Evolutionary conservation across 2,888 invertebrate species (phyloP).

Genomic region (Pocota personata): DNA sequence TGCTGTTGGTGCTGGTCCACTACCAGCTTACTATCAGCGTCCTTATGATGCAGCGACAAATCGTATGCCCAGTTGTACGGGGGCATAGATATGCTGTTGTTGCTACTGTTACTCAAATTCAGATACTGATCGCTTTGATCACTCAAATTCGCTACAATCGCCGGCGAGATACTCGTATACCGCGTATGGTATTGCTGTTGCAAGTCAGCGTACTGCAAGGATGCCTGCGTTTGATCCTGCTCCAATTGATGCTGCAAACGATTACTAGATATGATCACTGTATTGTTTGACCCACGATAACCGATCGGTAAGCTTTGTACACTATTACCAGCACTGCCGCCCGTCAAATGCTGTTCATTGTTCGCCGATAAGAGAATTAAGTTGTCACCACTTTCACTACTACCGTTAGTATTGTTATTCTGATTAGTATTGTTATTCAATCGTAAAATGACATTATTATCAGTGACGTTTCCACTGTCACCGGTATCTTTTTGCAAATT

Average conservation of each 20-base stretch:
- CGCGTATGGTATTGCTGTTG: conserved; percentile 57
- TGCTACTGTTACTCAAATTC: conserved; percentile 75
- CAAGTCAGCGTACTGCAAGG: conserved; percentile 40
- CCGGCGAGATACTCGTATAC: conserved; percentile 63
- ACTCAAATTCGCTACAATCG: conserved; percentile 45
- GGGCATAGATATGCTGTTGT: conserved; percentile 75
- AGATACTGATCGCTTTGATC: conserved; percentile 76
- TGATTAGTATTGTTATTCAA: conserved; percentile 66
- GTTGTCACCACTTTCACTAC: conserved; percentile 66
- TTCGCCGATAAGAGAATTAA: conserved; percentile 67
- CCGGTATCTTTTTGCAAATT: conserved; percentile 67
- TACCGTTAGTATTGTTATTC: conserved; percentile 33
- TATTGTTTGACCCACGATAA: conserved; percentile 81
- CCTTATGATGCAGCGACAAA: conserved; percentile 76
- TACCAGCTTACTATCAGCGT: conserved; percentile 70
- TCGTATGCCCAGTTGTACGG: conserved; percentile 78
- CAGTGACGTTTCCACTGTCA: conserved; percentile 59
- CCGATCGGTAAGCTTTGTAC: conserved; percentile 77
- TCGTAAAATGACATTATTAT: conserved; percentile 57
- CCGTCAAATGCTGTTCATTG: conserved; percentile 43
- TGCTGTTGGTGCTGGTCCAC: conserved; percentile 48
- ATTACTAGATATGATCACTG: conserved; percentile 80
- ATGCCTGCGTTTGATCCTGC: conserved; percentile 70
- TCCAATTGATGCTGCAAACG: conserved; percentile 75
- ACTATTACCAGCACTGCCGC: conserved; percentile 3